Percentiles rank a stretch among this genome's conserved stretches.
phyloP scores from a whole-genome alignment of 2,888 invertebrate genomes.

The Ptycholaimellus sp. region DNA sequence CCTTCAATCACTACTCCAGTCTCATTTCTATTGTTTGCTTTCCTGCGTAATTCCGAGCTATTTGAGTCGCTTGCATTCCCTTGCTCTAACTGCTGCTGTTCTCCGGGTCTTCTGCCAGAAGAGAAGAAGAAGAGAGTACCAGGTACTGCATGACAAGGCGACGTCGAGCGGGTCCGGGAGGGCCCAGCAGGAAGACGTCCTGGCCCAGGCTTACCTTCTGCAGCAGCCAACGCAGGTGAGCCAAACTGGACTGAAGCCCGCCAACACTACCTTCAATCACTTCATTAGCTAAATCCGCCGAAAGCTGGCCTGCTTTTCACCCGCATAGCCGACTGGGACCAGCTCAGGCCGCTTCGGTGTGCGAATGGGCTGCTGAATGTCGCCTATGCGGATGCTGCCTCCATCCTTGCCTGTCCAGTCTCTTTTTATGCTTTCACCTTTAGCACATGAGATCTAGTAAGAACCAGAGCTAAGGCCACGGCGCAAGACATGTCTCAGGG shows the following conservation, averaged over 20 bases:
- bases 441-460: too few species aligned
- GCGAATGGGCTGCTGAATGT: constrained; percentile 10
- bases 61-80: constrained; percentile 3
- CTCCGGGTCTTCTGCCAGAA: too few species aligned
- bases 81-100: constrained; percentile 3
- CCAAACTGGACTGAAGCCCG: constrained; percentile 31
- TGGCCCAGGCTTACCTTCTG: constrained; percentile 76
- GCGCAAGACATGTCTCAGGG: too few species aligned
- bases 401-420: too few species aligned
- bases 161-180: constrained; percentile 58
- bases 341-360: constrained; percentile 46
- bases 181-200: constrained; percentile 77
- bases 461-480: too few species aligned
- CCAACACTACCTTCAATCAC: neutral
- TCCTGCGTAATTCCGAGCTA: neutral
- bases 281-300: neutral
- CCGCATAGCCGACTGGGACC: constrained; percentile 50
- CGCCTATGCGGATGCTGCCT: constrained; percentile 8
- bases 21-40: neutral
- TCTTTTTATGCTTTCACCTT: too few species aligned
- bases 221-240: constrained; percentile 77
- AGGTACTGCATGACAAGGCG: constrained; percentile 57
- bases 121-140: constrained; percentile 28
- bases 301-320: neutral
- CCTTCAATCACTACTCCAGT: constrained; percentile 25